Percentiles rank a stretch among this genome's conserved stretches.
These are phyloP conservation scores for Pituophis catenifer DNA, from an alignment of 2,113 vertebrate genomes.

Conservation along the genomic window DNA sequence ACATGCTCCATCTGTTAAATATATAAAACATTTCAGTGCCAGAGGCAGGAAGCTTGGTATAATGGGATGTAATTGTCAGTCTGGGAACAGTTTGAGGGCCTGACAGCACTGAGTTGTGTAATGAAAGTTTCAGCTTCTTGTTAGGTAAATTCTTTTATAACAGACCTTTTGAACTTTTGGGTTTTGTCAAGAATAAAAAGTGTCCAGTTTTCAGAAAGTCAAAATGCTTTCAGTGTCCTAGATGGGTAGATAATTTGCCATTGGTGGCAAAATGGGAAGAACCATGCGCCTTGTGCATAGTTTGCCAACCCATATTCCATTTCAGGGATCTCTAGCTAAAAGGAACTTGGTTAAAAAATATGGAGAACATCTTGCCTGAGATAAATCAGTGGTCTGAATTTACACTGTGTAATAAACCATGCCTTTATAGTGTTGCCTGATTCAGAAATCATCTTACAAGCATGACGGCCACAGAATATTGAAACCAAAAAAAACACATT, in stretches of 20 bases:
- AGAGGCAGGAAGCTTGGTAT: slow-evolving; percentile 44
- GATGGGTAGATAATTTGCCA: background rate
- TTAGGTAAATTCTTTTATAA: background rate
- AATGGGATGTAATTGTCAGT: slow-evolving; percentile 22
- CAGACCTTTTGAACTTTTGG: background rate
- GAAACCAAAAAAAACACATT: background rate
- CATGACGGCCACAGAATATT: background rate
- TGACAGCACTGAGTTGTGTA: background rate
- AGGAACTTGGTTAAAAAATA: background rate
- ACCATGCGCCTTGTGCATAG: too few relatives aligned
- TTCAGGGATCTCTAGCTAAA: background rate
- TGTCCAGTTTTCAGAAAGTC: slow-evolving; percentile 25
- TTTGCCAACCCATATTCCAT: background rate
- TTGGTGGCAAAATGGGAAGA: background rate
- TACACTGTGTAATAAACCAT: background rate
- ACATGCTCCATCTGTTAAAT: slow-evolving; percentile 24
- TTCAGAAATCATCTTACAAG: background rate
- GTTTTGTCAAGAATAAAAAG: slow-evolving; percentile 28
- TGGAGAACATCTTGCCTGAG: background rate
- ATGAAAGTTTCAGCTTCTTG: slow-evolving; percentile 11
- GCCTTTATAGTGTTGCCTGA: background rate
- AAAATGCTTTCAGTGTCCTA: background rate
- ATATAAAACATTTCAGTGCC: slow-evolving; percentile 25
- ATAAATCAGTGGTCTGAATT: background rate
- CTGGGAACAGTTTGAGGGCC: slow-evolving; percentile 38